phyloP scores from a whole-genome alignment of 2,797 vertebrate species.

The Anomalospiza imberbis region DNA sequence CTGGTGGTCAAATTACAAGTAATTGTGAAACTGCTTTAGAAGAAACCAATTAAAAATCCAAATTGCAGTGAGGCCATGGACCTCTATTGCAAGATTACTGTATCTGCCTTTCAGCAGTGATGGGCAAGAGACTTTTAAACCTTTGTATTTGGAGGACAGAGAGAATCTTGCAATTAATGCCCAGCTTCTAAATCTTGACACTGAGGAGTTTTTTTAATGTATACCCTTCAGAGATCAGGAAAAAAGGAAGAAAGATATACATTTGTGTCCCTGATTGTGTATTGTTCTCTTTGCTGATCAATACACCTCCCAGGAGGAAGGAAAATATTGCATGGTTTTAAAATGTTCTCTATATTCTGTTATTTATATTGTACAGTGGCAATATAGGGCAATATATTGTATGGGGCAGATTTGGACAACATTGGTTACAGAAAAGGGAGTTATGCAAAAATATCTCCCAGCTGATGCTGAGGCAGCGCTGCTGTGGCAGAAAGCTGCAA shows the following conservation, averaged over 20 bases:
- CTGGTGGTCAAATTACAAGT: conserved; percentile 3
- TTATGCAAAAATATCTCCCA: not conserved
- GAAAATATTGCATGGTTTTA: not conserved
- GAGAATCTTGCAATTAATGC: not conserved
- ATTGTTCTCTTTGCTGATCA: not conserved
- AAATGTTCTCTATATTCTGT: not conserved
- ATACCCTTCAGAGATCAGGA: not conserved
- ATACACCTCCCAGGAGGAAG: not conserved
- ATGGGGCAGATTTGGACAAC: not conserved
- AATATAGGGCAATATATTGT: not conserved
- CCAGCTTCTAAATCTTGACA: not conserved
- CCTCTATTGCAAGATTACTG: not conserved
- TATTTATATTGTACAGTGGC: not conserved
- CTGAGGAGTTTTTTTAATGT: not conserved
- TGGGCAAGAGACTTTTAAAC: not conserved
- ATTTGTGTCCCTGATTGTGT: not conserved
- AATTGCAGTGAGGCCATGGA: not conserved
- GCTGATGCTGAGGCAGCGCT: not conserved
- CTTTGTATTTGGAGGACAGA: not conserved
- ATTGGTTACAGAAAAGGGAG: not conserved
- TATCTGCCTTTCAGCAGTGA: not conserved
- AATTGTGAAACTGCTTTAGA: conserved; percentile 16
- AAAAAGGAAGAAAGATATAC: not conserved
- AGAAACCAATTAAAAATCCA: conserved; percentile 8
- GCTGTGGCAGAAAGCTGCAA: not conserved